Percentiles rank a stretch among this genome's conserved stretches.
Evolutionary conservation across 1,140 invertebrate genomes (phyloP).

Genomic region (Battus philenor): DNA sequence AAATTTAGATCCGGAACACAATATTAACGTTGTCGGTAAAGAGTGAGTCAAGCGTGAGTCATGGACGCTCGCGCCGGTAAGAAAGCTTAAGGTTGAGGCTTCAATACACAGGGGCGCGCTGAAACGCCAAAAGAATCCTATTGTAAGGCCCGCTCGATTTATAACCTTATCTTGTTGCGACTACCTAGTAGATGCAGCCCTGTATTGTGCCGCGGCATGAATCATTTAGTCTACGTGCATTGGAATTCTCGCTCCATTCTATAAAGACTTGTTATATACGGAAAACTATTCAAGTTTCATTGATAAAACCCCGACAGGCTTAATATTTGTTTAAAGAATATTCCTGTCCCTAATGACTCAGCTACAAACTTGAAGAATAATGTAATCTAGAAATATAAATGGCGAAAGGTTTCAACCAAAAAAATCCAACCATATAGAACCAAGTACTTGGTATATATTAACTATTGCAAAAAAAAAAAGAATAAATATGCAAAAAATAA

Average conservation of each 20-base stretch:
- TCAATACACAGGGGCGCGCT: slow-evolving; percentile 32
- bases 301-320: slow-evolving; percentile 15
- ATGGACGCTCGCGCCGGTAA: slow-evolving; percentile 27
- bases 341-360: not conserved
- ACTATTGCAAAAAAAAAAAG: too few species aligned
- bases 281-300: slow-evolving; percentile 16
- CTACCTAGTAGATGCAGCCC: slow-evolving; percentile 28
- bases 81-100: slow-evolving; percentile 36
- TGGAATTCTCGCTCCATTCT: slow-evolving; percentile 16
- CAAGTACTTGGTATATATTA: too few species aligned
- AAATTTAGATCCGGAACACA: slow-evolving; percentile 10
- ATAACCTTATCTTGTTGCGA: slow-evolving; percentile 49
- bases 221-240: slow-evolving; percentile 23
- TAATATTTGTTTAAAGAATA: too few species aligned
- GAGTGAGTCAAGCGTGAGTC: slow-evolving; percentile 41
- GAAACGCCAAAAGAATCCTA: slow-evolving; percentile 55
- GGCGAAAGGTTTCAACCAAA: too few species aligned
- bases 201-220: slow-evolving; percentile 25
- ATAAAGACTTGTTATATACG: slow-evolving; percentile 5
- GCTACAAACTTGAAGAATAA: too few species aligned
- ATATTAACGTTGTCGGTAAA: not conserved
- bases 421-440: too few species aligned
- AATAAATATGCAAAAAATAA: too few species aligned
- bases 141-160: slow-evolving; percentile 59
- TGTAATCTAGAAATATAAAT: too few species aligned